Conservation (phyloP, 2,113 vertebrate species). For the Xerus inauris region DNA sequence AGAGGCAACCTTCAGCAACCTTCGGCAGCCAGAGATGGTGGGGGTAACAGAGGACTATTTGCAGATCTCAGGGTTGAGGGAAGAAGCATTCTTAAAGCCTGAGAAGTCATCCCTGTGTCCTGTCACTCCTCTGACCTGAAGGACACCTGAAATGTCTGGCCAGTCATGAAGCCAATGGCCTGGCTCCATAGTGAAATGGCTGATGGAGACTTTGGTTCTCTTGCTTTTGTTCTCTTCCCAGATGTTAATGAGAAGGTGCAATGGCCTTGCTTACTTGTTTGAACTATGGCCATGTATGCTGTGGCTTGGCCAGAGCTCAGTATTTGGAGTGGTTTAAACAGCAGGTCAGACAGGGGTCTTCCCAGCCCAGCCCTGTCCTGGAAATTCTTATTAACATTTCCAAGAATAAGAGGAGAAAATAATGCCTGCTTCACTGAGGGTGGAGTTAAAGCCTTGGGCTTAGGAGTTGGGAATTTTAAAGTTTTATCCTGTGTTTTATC, state of each 20-base stretch:
- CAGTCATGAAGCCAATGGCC: rapidly evolving
- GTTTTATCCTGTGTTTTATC: no score
- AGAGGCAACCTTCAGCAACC: neutral
- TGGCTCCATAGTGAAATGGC: neutral
- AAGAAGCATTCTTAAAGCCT: no score
- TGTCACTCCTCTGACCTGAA: neutral
- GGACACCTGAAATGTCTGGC: neutral
- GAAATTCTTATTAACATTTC: constrained; percentile 68
- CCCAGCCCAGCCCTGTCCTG: constrained; percentile 54
- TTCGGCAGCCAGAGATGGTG: rapidly evolving
- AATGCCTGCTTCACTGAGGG: neutral
- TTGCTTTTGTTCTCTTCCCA: neutral
- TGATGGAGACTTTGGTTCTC: neutral
- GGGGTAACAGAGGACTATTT: neutral
- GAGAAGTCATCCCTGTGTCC: neutral
- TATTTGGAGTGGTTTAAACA: neutral
- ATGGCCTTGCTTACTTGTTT: neutral
- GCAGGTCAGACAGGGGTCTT: constrained; percentile 69
- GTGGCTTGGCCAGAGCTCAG: constrained; percentile 12
- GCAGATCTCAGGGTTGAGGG: neutral
- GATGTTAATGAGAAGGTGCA: neutral
- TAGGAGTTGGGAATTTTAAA: neutral
- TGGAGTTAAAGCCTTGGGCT: neutral
- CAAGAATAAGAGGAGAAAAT: constrained; percentile 64
- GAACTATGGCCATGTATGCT: neutral